Evolutionary conservation across 1,140 invertebrate genomes (phyloP), one percentile per base, ranked within the genome.

Genomic region (Diachasmimorpha longicaudata): DNA sequence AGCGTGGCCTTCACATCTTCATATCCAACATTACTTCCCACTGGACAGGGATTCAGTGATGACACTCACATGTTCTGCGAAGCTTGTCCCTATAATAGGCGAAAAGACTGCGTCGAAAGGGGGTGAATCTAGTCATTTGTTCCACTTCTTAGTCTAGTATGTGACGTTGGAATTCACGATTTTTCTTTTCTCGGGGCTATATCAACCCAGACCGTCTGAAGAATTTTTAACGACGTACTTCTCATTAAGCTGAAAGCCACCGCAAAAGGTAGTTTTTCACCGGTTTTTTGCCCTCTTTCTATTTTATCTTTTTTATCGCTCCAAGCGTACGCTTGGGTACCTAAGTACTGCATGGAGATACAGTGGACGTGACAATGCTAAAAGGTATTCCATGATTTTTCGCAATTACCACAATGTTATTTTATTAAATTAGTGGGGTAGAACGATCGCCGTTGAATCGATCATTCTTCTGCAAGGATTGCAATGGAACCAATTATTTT

Each of bases 171-270:
- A 71, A 31, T 36, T 36, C 39, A 23, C 19, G 25, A 71, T 70
- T 69, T 74, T 76, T 79, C 77, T 63, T 52, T 79, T 73, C 78
- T 69, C 25, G 66, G 70, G 31, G 42, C 39, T 36, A 44, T 66
- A 71, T 69, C 55, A 69, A 48, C 48, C 68, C n/a, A 44, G 21
- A 36, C 11, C 16, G 58, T 69, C 42, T 52, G 37, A 74, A 37
- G 58, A 69, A 66, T 74, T 77, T 74, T 71, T 73, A 74, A 70
- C 44, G 72, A 74, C 39, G 42, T 67, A 67, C 48, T 63, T 74
- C 25, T 74, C 72, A 74, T 74, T 68, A 74, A 37, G 36, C 42
- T 67, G 58, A 74, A 74, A 74, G 39, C 72, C 42, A 39, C 42
- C 6, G 25, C 13, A 9, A 55, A 16, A 19, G 4, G n/a, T 55